phyloP scores from a whole-genome alignment of 2,113 vertebrate genomes.

The Cebus imitator region DNA sequence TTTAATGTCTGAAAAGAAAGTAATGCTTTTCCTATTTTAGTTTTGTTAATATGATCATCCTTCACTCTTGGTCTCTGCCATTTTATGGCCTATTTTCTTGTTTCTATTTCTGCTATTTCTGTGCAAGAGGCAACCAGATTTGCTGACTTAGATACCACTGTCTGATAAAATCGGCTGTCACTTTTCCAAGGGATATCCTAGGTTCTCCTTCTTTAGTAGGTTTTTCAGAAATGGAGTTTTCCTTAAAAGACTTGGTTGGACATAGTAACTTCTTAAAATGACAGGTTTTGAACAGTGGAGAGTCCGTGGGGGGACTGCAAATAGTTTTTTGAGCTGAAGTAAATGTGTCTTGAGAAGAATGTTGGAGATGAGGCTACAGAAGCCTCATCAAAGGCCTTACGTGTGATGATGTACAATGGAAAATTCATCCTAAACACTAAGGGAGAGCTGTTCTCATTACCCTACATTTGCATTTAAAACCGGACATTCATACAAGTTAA shows the following conservation, averaged over 20 bases:
- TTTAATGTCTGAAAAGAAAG: not conserved
- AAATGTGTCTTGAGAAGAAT: not conserved
- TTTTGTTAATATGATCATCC: not conserved
- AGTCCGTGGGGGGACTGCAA: not conserved
- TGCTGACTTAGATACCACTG: not conserved
- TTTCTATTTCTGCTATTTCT: not conserved
- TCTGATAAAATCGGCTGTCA: not conserved
- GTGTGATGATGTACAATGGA: no score
- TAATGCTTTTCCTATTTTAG: not conserved
- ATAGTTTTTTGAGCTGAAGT: not conserved
- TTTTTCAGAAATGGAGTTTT: not conserved
- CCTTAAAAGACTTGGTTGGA: not conserved
- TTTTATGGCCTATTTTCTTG: not conserved
- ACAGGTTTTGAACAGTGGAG: not conserved
- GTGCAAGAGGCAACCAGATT: not conserved
- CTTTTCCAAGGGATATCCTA: not conserved
- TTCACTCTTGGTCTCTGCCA: not conserved
- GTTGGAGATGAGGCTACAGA: not conserved
- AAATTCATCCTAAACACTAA: not conserved
- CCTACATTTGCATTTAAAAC: not conserved
- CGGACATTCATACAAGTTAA: not conserved
- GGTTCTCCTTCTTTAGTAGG: not conserved
- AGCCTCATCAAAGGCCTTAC: not conserved
- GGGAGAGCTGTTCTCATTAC: not conserved
- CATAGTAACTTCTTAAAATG: not conserved